Conservation (phyloP, 2,113 vertebrate species). For the Centropristis striata region DNA sequence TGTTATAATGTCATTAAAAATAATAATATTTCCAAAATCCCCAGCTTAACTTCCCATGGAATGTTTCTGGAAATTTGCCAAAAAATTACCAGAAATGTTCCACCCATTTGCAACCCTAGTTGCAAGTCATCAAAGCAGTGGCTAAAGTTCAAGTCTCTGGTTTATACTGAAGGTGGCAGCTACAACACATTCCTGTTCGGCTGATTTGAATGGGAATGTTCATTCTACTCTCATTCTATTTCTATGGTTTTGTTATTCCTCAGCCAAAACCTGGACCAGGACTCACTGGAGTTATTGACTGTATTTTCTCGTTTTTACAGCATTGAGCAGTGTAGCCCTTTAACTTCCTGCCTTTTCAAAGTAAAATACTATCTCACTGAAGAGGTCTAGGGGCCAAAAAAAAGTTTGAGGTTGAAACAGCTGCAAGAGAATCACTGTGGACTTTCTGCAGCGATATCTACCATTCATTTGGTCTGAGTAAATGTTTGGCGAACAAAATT, state of each 20-base stretch:
- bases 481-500: constrained; percentile 10
- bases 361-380: constrained; percentile 32
- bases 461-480: constrained; percentile 45
- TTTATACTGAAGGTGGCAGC: too few species aligned
- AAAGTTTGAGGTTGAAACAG: constrained; percentile 18
- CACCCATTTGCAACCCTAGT: too few species aligned
- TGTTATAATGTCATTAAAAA: too few species aligned
- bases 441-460: constrained; percentile 11
- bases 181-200: too few species aligned
- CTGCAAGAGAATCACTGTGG: constrained; percentile 13
- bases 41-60: too few species aligned
- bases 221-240: too few species aligned
- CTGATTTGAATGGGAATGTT: too few species aligned
- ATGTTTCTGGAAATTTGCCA: too few species aligned
- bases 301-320: constrained; percentile 20
- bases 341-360: constrained; percentile 52
- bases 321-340: constrained; percentile 66
- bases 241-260: constrained; percentile 1
- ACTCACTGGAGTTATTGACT: constrained; percentile 22
- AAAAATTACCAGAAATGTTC: too few species aligned
- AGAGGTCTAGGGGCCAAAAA: constrained; percentile 36
- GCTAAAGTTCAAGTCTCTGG: too few species aligned
- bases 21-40: too few species aligned
- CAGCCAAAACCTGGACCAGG: background rate
- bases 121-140: too few species aligned